Conservation (phyloP, 2,888 invertebrate species). For the Leuctra nigra region DNA sequence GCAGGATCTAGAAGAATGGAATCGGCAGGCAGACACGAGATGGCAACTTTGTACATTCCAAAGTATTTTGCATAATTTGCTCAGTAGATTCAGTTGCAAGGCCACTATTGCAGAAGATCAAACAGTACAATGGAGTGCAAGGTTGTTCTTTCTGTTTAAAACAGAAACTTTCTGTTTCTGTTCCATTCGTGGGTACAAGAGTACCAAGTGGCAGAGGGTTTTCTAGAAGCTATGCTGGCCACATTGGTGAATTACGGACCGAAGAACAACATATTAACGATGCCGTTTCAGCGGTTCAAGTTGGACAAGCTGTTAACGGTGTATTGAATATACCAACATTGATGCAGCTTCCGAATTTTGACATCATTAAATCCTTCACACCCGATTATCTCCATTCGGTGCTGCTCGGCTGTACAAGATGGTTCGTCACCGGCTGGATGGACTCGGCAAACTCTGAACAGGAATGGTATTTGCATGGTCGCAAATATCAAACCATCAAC, state of each 20-base stretch:
- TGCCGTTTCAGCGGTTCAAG: too few species aligned
- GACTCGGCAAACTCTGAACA: background rate
- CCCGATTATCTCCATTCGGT: too few species aligned
- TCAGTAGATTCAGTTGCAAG: slow-evolving; percentile 5
- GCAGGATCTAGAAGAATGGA: too few species aligned
- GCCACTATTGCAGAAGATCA: background rate
- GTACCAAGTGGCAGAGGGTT: background rate
- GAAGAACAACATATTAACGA: background rate
- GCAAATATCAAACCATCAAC: too few species aligned
- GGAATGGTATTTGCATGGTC: background rate
- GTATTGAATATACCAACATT: too few species aligned
- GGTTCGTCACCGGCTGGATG: background rate
- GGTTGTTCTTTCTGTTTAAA: background rate
- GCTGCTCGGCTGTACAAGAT: background rate
- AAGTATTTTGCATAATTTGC: background rate
- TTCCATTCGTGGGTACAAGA: too few species aligned
- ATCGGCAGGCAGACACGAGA: too few species aligned
- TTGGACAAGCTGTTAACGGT: too few species aligned
- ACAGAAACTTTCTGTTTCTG: too few species aligned
- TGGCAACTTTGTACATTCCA: too few species aligned
- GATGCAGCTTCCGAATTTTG: too few species aligned
- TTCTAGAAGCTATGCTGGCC: background rate
- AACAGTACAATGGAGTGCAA: background rate
- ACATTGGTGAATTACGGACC: background rate
- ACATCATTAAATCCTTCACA: too few species aligned